Evolutionary conservation across 1,140 invertebrate species (phyloP).

Genomic region (Battus philenor): DNA sequence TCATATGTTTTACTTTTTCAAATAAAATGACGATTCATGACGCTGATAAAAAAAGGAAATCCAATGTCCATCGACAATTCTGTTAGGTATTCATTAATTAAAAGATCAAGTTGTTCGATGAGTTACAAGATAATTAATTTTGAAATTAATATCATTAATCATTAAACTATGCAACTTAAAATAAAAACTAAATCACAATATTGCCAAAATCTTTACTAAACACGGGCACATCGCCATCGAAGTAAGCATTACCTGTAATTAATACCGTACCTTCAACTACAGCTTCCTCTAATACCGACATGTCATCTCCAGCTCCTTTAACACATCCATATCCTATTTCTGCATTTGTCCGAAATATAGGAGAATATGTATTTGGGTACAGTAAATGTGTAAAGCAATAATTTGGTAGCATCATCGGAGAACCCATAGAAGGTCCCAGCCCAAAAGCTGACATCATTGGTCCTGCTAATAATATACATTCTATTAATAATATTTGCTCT

Average conservation of each 20-base stretch:
- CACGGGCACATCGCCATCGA: constrained; percentile 3
- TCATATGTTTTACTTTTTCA: too few relatives aligned
- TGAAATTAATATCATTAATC: background rate
- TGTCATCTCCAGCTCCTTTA: background rate
- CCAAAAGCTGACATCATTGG: constrained; percentile 8
- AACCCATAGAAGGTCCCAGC: background rate
- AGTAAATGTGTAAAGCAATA: background rate
- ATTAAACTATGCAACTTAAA: background rate
- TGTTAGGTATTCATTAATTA: too few relatives aligned
- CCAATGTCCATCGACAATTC: too few relatives aligned
- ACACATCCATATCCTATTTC: background rate
- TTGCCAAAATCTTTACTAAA: constrained; percentile 4
- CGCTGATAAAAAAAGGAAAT: too few relatives aligned
- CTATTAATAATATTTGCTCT: background rate
- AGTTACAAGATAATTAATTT: too few relatives aligned
- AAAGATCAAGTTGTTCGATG: too few relatives aligned
- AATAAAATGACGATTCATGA: too few relatives aligned
- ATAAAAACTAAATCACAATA: background rate
- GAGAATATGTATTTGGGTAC: background rate
- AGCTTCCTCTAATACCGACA: constrained; percentile 2
- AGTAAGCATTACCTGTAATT: constrained; percentile 5
- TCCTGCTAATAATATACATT: constrained; percentile 6
- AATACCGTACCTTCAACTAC: constrained; percentile 7
- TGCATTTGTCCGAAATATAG: background rate
- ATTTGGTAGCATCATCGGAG: background rate